Evolutionary conservation across 2,888 invertebrate genomes (phyloP).

Genomic region (Eupeodes latifasciatus): DNA sequence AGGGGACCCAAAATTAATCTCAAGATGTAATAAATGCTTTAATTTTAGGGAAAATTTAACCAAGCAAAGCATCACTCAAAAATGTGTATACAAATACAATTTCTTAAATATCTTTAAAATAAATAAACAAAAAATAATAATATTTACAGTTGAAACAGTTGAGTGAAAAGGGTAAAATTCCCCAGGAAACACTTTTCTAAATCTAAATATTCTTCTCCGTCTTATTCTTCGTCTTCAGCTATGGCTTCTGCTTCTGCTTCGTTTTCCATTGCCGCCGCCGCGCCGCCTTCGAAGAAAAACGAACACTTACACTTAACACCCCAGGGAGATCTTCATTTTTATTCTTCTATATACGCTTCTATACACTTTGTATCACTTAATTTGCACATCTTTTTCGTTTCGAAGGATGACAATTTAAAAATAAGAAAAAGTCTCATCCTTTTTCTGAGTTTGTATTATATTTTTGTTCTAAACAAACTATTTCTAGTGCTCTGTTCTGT

Average conservation of each 20-base stretch:
- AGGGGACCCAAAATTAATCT: too few species aligned
- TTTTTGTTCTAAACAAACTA: slow-evolving; percentile 42
- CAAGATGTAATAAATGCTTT: too few species aligned
- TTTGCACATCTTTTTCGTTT: slow-evolving; percentile 54
- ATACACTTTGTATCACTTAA: slow-evolving; percentile 41
- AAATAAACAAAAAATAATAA: slow-evolving; percentile 42
- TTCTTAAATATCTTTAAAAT: not conserved
- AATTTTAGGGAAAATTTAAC: too few species aligned
- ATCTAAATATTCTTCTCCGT: not conserved
- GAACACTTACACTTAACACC: slow-evolving; percentile 28
- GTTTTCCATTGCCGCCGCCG: not conserved
- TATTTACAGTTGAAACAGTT: not conserved
- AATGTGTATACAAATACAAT: too few species aligned
- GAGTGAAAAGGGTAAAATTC: slow-evolving; percentile 18
- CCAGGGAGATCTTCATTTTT: slow-evolving; percentile 59
- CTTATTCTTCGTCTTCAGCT: not conserved
- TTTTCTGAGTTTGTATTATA: slow-evolving; percentile 2
- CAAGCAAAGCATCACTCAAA: too few species aligned
- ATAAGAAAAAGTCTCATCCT: slow-evolving; percentile 26
- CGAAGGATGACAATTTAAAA: slow-evolving; percentile 38
- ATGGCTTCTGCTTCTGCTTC: not conserved
- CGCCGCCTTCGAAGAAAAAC: not conserved
- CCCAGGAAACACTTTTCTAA: slow-evolving; percentile 4
- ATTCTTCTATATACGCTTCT: slow-evolving; percentile 25
- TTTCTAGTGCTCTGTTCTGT: slow-evolving; percentile 21